Percentiles rank a stretch among this genome's conserved stretches.
Evolutionary conservation across 2,888 invertebrate genomes (phyloP).

Genomic region (Dione vanillae): DNA sequence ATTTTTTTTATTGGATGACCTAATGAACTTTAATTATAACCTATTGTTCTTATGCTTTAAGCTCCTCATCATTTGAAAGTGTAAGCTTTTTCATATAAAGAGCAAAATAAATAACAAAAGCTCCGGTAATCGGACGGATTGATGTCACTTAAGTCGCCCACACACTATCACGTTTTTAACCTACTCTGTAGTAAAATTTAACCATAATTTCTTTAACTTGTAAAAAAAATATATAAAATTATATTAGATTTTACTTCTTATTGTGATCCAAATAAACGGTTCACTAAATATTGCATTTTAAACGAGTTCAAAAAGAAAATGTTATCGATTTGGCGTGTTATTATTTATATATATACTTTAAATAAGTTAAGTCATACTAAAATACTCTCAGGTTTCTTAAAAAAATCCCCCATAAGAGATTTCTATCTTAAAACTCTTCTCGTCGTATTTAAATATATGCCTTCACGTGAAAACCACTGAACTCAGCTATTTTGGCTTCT

Average conservation of each 20-base stretch:
- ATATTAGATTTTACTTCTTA: too few relatives aligned
- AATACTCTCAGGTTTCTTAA: neutral
- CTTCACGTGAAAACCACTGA: neutral
- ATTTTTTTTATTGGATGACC: too few relatives aligned
- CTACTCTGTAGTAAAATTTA: neutral
- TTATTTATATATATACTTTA: too few relatives aligned
- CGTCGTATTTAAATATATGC: conserved; percentile 16
- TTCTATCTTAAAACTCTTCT: conserved; percentile 7
- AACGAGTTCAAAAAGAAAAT: too few relatives aligned
- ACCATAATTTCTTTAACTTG: too few relatives aligned
- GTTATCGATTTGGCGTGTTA: too few relatives aligned
- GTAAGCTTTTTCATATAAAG: conserved; percentile 10
- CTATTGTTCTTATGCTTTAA: too few relatives aligned
- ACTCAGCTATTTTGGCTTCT: neutral
- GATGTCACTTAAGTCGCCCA: conserved; percentile 8
- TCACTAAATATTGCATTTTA: too few relatives aligned
- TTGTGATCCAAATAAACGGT: too few relatives aligned
- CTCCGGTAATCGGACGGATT: conserved; percentile 9
- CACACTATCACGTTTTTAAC: neutral
- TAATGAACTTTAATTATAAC: too few relatives aligned
- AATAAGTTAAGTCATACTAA: too few relatives aligned
- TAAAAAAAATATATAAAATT: too few relatives aligned
- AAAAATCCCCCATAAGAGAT: neutral
- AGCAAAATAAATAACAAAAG: conserved; percentile 11
- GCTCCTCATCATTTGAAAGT: neutral